phyloP scores from a whole-genome alignment of 2,888 invertebrate species.

The Philhelius pedissequus region DNA sequence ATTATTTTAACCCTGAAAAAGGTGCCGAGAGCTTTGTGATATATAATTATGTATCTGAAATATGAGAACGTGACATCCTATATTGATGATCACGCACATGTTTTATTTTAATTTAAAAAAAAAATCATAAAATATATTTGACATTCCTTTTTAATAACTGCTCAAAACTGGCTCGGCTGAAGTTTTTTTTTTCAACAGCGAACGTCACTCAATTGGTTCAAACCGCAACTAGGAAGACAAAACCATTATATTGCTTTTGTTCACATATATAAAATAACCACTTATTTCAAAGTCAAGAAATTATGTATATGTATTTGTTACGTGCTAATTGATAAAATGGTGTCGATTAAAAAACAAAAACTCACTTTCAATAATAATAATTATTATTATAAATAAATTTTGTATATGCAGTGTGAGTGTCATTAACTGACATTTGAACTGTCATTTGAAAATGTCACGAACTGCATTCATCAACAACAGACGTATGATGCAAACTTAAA shows the following conservation, averaged over 20 bases:
- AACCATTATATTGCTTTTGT: not conserved
- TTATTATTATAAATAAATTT: not conserved
- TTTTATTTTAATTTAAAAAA: not conserved
- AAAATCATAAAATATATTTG: not conserved
- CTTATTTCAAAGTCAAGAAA: not conserved
- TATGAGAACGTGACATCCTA: too few relatives aligned
- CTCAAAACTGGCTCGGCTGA: not conserved
- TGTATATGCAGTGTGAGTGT: not conserved
- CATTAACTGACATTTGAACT: slow-evolving; percentile 4
- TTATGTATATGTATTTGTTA: not conserved
- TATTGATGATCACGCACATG: not conserved
- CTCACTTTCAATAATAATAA: not conserved
- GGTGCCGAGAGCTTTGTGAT: too few relatives aligned
- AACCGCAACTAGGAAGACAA: not conserved
- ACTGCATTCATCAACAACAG: not conserved
- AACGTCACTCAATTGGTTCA: not conserved
- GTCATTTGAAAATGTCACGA: not conserved
- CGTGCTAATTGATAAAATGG: slow-evolving; percentile 1
- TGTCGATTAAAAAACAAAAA: not conserved
- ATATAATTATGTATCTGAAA: too few relatives aligned
- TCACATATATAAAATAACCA: not conserved
- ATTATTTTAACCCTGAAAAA: too few relatives aligned
- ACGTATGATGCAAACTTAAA: not conserved
- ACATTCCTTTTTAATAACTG: not conserved
- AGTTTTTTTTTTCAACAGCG: not conserved